Base-by-base conservation (phyloP, 2,888 invertebrate species). In the Eustalomyia histrio region DNA sequence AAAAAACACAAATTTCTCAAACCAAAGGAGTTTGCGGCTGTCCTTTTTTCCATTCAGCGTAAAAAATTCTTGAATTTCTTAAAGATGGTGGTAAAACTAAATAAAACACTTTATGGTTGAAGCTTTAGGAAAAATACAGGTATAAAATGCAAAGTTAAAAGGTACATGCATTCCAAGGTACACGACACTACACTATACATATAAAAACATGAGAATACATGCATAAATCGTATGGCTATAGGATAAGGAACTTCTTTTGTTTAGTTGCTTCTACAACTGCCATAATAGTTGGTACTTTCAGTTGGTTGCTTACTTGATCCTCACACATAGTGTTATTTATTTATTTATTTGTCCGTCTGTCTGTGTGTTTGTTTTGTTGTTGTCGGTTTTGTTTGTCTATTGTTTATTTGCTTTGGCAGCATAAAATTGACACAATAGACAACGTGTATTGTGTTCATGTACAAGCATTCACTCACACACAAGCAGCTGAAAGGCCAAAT, bases 321-420 rank as follows among this genome's bases (percentile, higher is more conserved):
- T 57, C 58, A 47, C n/a, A 47, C 33, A 29, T 50, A 53, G 50
- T 24, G 14, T 47, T 47, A n/a, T 67, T 57, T 73, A 58, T 64
- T 74, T 69, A 52, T 68, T 29, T 63, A 39, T 74, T 17, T 58
- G 24, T 5, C 24, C 24, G 29, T 29, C 29, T 6, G 29, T 29
- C 29, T 29, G 29, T 29, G 7, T 29, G 63, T 68, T 64, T 79
- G 63, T 61, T 76, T 43, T 21, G 33, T 39, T 63, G 64, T 57
- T 35, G 14, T 57, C 50, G 60, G 39, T 57, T n/a, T 63, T 79
- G 78, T 79, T 73, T 67, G 57, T 73, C 57, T 52, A 50, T 68
- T 68, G 72, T 68, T 64, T 79, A 60, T 75, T 79, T 79, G 64
- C 53, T 64, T 79, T 74, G 60, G 64, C 53, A 79, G 58, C 58